These are phyloP conservation scores for Sesia apiformis DNA, from an alignment of 2,888 invertebrate genomes.

Conservation along the genomic window DNA sequence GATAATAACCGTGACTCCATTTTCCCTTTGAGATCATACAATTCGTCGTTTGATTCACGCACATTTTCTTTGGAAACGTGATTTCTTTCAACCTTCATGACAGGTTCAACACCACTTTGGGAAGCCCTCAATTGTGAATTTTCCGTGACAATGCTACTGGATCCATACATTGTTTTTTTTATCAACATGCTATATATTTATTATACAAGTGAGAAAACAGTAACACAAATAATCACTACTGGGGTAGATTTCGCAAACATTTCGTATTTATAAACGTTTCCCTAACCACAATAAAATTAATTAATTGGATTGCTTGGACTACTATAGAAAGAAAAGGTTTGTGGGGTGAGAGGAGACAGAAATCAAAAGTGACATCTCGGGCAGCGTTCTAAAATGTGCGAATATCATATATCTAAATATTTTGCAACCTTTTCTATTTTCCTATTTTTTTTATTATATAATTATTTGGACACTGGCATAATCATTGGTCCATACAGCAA, in stretches of 20 bases:
- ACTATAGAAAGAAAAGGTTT: no score
- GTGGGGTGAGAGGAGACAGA: no score
- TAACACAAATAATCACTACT: neutral
- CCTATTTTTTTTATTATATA: no score
- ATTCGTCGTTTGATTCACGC: constrained; percentile 52
- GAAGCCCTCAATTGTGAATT: constrained; percentile 32
- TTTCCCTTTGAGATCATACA: constrained; percentile 79
- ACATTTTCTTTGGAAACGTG: constrained; percentile 38
- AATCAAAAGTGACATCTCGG: no score
- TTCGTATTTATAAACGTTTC: neutral
- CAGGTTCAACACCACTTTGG: constrained; percentile 27
- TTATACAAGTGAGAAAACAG: neutral
- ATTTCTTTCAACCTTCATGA: constrained; percentile 27
- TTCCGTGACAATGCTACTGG: constrained; percentile 34
- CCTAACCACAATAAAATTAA: no score
- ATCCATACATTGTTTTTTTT: constrained; percentile 43
- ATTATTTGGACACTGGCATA: no score
- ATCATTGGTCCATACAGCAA: no score
- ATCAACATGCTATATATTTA: constrained; percentile 1
- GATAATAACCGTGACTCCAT: constrained; percentile 88
- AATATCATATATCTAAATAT: no score
- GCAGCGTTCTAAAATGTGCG: no score
- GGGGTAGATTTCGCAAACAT: neutral
- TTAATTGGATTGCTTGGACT: no score
- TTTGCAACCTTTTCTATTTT: no score